Percentiles rank a stretch among this genome's conserved stretches.
Evolutionary conservation across 2,797 vertebrate genomes (phyloP).

Genomic region (Manis javanica): DNA sequence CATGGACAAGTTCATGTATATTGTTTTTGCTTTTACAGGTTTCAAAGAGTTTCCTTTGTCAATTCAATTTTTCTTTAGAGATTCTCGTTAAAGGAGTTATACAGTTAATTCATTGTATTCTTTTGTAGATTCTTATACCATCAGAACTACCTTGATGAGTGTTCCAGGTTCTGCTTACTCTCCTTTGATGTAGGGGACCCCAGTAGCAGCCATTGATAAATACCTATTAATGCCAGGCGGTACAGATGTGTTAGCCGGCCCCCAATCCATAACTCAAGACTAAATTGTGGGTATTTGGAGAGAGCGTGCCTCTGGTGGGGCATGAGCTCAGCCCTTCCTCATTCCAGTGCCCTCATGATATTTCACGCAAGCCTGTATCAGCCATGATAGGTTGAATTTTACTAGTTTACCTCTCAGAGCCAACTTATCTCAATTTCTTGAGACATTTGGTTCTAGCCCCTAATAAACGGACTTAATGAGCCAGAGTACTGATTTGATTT

Average conservation of each 20-base stretch:
- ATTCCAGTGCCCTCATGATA: neutral
- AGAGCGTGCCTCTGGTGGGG: neutral
- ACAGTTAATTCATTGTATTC: neutral
- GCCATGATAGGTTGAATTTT: neutral
- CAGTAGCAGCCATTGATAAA: neutral
- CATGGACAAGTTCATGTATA: neutral
- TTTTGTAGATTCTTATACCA: neutral
- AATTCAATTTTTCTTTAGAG: neutral
- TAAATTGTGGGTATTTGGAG: neutral
- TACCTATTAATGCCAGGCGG: neutral
- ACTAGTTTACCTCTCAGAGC: too few species aligned
- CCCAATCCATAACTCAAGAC: neutral
- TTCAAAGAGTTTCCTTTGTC: slow-evolving; percentile 10
- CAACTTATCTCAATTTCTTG: neutral
- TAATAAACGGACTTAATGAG: neutral
- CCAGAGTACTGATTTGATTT: neutral
- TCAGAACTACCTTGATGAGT: neutral
- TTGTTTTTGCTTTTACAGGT: neutral
- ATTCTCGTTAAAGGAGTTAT: neutral
- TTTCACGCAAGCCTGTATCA: neutral
- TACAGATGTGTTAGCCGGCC: neutral
- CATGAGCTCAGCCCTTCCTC: neutral
- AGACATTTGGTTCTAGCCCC: neutral
- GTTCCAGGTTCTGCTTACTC: neutral
- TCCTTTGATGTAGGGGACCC: neutral